A percentile compares a stretch with the other conserved stretches of the same genome.
These are phyloP conservation scores for Podarcis lilfordi DNA, from an alignment of 2,797 vertebrate genomes.

Conservation along the genomic window DNA sequence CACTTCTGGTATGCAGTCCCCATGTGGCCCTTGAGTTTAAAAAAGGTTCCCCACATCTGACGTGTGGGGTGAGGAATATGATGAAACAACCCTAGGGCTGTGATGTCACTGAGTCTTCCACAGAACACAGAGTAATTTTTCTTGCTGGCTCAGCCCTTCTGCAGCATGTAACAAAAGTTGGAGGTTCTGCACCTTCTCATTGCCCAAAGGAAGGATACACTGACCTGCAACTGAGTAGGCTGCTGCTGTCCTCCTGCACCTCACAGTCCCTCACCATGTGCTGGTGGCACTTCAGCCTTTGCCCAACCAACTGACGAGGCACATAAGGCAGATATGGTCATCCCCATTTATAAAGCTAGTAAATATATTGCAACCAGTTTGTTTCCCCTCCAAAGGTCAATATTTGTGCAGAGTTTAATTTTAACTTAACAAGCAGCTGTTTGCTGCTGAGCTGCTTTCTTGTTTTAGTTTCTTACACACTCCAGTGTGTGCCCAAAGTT, in stretches of 20 bases:
- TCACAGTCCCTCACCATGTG: not conserved
- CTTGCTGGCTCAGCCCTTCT: not conserved
- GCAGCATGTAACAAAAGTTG: not conserved
- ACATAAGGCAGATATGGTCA: slow-evolving; percentile 79
- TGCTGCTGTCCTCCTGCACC: not conserved
- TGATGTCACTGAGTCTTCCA: not conserved
- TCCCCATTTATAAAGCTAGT: slow-evolving; percentile 83
- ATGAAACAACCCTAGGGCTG: not conserved
- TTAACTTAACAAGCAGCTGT: slow-evolving; percentile 85
- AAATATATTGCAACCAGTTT: slow-evolving; percentile 81
- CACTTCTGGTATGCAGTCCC: too few relatives aligned
- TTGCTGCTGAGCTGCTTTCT: slow-evolving; percentile 78
- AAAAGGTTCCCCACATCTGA: too few relatives aligned
- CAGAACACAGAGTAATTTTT: not conserved
- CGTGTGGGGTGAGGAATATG: not conserved
- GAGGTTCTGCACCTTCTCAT: slow-evolving; percentile 45
- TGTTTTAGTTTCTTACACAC: slow-evolving; percentile 41
- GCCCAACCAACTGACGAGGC: slow-evolving; percentile 61
- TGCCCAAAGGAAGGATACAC: slow-evolving; percentile 61
- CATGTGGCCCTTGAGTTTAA: too few relatives aligned
- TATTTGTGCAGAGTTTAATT: slow-evolving; percentile 86
- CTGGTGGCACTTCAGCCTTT: slow-evolving; percentile 33
- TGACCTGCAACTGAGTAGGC: not conserved
- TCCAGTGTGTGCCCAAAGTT: not conserved
- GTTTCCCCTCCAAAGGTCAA: slow-evolving; percentile 85